Evolutionary conservation across 2,113 vertebrate genomes (phyloP).

Genomic region (Coptodon rendalli): DNA sequence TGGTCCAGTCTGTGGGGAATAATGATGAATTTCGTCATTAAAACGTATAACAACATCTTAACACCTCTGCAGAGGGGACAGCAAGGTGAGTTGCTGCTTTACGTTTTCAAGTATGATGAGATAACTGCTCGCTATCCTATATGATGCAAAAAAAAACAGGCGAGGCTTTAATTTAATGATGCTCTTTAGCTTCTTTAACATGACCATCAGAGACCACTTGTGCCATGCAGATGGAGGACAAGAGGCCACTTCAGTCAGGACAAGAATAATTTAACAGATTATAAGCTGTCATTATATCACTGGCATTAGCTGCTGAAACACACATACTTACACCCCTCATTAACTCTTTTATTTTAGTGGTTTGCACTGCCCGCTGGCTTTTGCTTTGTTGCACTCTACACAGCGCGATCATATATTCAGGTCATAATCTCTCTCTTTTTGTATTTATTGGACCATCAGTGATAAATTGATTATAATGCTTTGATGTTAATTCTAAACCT

Average conservation of each 20-base stretch:
- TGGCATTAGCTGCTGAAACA: neutral
- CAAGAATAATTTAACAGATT: neutral
- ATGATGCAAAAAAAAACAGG: neutral
- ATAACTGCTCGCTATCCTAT: neutral
- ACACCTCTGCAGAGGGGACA: neutral
- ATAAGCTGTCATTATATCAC: neutral
- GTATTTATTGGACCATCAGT: neutral
- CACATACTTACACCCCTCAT: neutral
- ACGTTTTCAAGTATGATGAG: neutral
- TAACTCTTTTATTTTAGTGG: neutral
- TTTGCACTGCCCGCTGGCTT: neutral
- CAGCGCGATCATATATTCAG: neutral
- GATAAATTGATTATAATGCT: neutral
- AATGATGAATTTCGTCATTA: neutral
- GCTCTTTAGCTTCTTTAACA: neutral
- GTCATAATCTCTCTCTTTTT: neutral
- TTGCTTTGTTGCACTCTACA: neutral
- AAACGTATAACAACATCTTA: neutral
- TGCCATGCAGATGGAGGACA: neutral
- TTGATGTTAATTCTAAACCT: neutral
- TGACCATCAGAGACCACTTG: neutral
- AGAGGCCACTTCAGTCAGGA: neutral
- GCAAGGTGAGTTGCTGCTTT: neutral
- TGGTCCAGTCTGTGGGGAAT: neutral
- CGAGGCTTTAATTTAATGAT: neutral